Evolutionary conservation across 2,888 invertebrate genomes (phyloP).

Genomic region (Drosophila pseudotakahashii): DNA sequence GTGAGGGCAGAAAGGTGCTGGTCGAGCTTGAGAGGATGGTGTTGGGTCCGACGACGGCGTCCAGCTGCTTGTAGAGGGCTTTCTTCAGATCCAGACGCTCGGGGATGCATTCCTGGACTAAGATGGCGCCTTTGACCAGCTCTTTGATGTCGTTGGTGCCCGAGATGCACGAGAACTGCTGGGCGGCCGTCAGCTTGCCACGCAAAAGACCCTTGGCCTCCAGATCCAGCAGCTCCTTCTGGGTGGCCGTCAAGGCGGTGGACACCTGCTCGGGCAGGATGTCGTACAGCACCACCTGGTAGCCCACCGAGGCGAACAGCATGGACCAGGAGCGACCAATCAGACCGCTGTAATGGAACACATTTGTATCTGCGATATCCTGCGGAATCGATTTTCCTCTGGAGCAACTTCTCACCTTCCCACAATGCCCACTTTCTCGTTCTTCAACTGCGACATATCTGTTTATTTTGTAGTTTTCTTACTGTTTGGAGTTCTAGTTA

Average conservation of each 20-base stretch:
- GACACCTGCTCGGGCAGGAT: conserved; percentile 90
- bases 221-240: conserved; percentile 89
- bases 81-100: conserved; percentile 94
- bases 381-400: not conserved
- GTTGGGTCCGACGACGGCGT: conserved; percentile 89
- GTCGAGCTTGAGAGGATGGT: conserved; percentile 96
- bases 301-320: conserved; percentile 97
- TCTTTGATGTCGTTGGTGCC: conserved; percentile 89
- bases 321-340: conserved; percentile 99
- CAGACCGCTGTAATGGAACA: conserved; percentile 88
- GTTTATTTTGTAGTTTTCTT: not conserved
- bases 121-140: conserved; percentile 90
- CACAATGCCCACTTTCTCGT: conserved; percentile 90
- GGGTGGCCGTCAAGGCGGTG: conserved; percentile 90
- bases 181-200: conserved; percentile 89
- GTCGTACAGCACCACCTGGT: conserved; percentile 94
- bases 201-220: conserved; percentile 90
- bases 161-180: conserved; percentile 91
- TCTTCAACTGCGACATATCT: conserved; percentile 76
- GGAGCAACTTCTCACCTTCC: conserved; percentile 87
- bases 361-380: not conserved
- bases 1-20: conserved; percentile 95
- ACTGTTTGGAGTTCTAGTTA: not conserved
- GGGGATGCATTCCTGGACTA: conserved; percentile 97
- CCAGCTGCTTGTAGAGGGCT: conserved; percentile 91